These are phyloP conservation scores for Crotophaga sulcirostris DNA, from an alignment of 2,113 vertebrate genomes.

Conservation along the genomic window DNA sequence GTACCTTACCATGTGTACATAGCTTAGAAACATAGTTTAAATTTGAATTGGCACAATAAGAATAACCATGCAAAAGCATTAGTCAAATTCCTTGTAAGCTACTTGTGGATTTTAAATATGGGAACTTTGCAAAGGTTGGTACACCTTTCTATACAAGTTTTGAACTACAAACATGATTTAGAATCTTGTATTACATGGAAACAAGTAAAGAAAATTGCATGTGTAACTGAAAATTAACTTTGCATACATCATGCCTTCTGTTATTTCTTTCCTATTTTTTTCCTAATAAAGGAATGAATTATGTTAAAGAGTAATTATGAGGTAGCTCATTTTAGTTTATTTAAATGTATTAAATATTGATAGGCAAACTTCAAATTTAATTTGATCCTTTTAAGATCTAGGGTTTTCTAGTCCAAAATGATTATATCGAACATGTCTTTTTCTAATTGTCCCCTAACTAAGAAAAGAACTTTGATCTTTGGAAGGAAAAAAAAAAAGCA, in stretches of 20 bases:
- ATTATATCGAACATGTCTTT: slow-evolving; percentile 52
- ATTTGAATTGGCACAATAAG: neutral
- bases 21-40: neutral
- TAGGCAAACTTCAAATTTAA: neutral
- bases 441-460: slow-evolving; percentile 77
- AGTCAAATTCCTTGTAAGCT: neutral
- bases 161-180: neutral
- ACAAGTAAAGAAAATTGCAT: neutral
- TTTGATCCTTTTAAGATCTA: neutral
- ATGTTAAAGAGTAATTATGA: neutral
- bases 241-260: neutral
- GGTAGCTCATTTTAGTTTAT: neutral
- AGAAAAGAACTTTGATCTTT: slow-evolving; percentile 66
- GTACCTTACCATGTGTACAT: neutral
- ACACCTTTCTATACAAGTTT: neutral
- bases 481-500: neutral
- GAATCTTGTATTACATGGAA: neutral
- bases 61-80: neutral
- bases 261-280: neutral
- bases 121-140: neutral
- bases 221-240: neutral
- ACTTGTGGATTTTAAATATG: neutral
- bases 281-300: neutral
- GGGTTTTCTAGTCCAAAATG: neutral
- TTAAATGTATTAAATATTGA: neutral